Base-by-base conservation (phyloP, 2,797 vertebrate species). In the Orientallactaga sibirica region DNA sequence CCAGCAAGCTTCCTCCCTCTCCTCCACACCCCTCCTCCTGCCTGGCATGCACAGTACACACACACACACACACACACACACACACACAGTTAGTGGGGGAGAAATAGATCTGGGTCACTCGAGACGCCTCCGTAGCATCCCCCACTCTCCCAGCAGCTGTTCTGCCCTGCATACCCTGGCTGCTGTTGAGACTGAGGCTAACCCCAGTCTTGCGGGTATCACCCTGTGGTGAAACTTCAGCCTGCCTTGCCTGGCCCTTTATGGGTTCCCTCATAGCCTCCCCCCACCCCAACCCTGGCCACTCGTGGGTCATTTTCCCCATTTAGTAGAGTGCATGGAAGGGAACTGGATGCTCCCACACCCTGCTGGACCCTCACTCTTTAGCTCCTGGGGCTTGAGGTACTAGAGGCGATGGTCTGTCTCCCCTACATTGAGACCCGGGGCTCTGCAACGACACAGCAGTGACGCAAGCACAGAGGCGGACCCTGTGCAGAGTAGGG, bases 61-160 rank as follows among this genome's bases (percentile, higher is more conserved):
- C 20, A 3, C 19, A 3, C 52, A 8, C 20, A 4, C n/a, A 11
- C 22, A 10, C 66, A 43, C 70, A 80, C 62, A 82, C 88, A 74
- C n/a, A 61, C 41, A n/a, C 70, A 19, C 64, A 48, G 24, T n/a
- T 41, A n/a, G 9, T 4, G 5, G 85, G 25, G 89, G 16, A 81
- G 52, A 33, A 37, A 62, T 61, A 78, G 96, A 97, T 97, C 97
- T 96, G 95, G 95, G 95, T 96, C 93, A 95, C 48, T 78, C 91
- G 82, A 88, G 86, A 92, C 83, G 68, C 58, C 87, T 91, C 78
- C 1, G 0, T 18, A 33, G 22, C 18, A 4, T 73, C 90, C 58
- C 75, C 79, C 48, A 76, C 41, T 86, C 81, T 86, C 66, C 86
- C 64, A 37, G 77, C 92, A 94, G 62, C 80, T 20, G 74, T 74